A percentile compares a stretch with the other conserved stretches of the same genome.
Conservation (phyloP, 2,888 invertebrate species). For the Mimas tiliae region DNA sequence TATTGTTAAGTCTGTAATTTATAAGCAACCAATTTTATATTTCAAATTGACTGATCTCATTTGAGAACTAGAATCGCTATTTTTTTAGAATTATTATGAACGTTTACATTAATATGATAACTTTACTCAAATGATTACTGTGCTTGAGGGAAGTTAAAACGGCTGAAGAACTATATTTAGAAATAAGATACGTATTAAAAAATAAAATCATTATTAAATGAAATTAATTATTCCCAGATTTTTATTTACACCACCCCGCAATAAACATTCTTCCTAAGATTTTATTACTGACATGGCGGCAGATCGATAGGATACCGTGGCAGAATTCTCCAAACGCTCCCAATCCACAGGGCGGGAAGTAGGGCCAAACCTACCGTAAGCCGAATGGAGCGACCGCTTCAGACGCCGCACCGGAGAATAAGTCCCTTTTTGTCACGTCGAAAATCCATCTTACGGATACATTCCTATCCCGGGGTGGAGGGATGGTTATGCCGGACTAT, state of each 20-base stretch:
- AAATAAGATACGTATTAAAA: slow-evolving; percentile 6
- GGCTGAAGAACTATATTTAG: background rate
- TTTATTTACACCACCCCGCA: background rate
- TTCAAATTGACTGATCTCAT: slow-evolving; percentile 65
- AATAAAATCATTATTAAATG: slow-evolving; percentile 13
- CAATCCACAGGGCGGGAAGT: too few species aligned
- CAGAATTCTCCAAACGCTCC: too few species aligned
- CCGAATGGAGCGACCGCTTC: too few species aligned
- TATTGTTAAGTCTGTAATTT: slow-evolving; percentile 27
- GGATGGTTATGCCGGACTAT: too few species aligned
- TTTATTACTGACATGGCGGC: too few species aligned
- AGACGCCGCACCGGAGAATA: too few species aligned
- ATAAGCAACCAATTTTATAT: slow-evolving; percentile 16
- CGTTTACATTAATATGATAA: background rate
- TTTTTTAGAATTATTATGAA: slow-evolving; percentile 8
- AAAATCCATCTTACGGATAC: too few species aligned
- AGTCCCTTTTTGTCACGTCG: too few species aligned
- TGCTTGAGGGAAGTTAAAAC: background rate
- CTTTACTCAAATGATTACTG: background rate
- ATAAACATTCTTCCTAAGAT: background rate
- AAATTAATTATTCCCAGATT: slow-evolving; percentile 1
- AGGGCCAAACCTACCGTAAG: too few species aligned
- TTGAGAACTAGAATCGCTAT: slow-evolving; percentile 51
- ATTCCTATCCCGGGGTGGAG: too few species aligned
- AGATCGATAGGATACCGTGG: too few species aligned